phyloP scores from a whole-genome alignment of 2,113 vertebrate genomes.

The Podilymbus podiceps region DNA sequence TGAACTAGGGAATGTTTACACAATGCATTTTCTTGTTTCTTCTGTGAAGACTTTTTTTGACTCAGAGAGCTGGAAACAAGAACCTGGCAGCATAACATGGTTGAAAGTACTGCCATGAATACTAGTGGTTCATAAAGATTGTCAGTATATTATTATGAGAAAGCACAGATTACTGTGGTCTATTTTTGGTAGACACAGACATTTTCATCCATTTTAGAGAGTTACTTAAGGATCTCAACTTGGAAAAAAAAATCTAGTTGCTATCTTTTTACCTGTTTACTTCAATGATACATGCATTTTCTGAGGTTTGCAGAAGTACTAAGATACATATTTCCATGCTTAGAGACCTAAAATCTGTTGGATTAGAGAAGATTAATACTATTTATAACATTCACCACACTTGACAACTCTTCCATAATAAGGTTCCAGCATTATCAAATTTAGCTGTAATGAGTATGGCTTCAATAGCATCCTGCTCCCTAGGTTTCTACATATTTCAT shows the following conservation, averaged over 20 bases:
- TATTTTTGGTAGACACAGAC: not conserved
- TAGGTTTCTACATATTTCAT: not conserved
- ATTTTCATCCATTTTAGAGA: not conserved
- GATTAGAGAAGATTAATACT: not conserved
- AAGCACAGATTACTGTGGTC: not conserved
- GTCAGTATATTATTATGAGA: not conserved
- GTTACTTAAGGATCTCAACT: not conserved
- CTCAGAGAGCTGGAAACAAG: not conserved
- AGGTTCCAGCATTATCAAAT: not conserved
- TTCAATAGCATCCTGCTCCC: not conserved
- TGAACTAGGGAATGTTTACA: not conserved
- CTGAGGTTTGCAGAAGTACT: not conserved
- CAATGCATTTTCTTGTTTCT: not conserved
- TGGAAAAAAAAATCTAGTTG: not conserved
- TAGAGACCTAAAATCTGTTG: not conserved
- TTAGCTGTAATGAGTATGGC: not conserved
- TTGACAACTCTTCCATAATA: not conserved
- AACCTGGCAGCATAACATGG: not conserved
- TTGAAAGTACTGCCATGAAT: not conserved
- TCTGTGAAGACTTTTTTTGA: not conserved
- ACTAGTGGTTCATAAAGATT: not conserved
- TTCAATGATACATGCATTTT: not conserved
- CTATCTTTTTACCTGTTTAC: not conserved
- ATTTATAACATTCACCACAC: not conserved
- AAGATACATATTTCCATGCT: not conserved